Conservation (phyloP, 2,113 vertebrate species). For the Delphinapterus leucas region DNA sequence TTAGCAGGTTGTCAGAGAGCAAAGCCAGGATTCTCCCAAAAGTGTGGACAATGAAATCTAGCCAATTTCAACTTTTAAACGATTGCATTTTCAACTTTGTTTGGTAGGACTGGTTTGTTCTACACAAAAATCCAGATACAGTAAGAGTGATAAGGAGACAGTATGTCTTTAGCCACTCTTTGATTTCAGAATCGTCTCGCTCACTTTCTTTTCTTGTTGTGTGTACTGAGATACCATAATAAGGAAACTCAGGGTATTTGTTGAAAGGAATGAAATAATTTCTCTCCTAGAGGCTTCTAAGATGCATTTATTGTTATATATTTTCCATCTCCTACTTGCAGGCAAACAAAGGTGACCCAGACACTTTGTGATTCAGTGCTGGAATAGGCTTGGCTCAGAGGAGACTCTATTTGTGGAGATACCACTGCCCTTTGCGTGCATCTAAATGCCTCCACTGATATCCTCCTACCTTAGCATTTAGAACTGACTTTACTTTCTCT, state of each 20-base stretch:
- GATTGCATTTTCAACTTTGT: neutral
- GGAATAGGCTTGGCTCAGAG: neutral
- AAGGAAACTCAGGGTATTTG: neutral
- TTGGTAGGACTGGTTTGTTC: neutral
- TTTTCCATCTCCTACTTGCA: neutral
- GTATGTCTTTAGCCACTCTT: neutral
- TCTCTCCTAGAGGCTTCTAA: neutral
- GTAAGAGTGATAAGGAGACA: neutral
- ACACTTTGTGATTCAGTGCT: neutral
- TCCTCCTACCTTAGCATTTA: neutral
- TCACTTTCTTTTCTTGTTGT: neutral
- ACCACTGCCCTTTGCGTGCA: rapidly evolving
- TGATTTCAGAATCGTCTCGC: neutral
- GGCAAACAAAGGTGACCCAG: neutral
- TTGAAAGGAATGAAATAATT: neutral
- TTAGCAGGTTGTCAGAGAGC: neutral
- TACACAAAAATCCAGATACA: neutral
- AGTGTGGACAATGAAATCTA: neutral
- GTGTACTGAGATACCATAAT: neutral
- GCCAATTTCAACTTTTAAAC: neutral
- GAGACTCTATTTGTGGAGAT: neutral
- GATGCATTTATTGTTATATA: neutral
- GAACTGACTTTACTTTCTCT: neutral
- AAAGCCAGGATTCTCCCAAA: neutral
- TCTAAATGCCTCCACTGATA: neutral